A percentile compares a stretch with the other conserved stretches of the same genome.
Evolutionary conservation across 2,797 vertebrate species (phyloP).

Genomic region (Gallinago stenura): DNA sequence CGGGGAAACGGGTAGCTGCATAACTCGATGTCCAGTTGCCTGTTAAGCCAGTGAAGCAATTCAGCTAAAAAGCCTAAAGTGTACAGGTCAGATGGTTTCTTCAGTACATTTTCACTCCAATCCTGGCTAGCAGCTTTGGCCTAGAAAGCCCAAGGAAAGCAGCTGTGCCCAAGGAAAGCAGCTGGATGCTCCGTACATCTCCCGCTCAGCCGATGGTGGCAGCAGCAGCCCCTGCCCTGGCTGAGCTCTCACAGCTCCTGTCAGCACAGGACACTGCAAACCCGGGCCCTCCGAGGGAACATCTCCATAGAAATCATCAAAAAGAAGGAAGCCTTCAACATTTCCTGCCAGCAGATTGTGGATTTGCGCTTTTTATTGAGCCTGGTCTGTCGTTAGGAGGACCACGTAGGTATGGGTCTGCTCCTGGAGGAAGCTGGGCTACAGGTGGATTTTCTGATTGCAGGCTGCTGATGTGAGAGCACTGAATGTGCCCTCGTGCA

Average conservation of each 20-base stretch:
- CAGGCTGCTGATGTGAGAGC: not conserved
- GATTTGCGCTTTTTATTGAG: not conserved
- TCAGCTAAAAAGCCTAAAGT: not conserved
- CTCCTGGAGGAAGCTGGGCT: not conserved
- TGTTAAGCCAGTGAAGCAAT: not conserved
- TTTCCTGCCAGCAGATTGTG: not conserved
- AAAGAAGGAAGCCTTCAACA: not conserved
- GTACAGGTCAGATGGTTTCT: not conserved
- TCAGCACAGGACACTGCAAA: not conserved
- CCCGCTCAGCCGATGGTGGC: fast-evolving
- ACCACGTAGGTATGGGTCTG: fast-evolving
- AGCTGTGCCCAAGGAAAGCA: not conserved
- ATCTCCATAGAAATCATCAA: not conserved
- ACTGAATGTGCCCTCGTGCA: not conserved
- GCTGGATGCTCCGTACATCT: not conserved
- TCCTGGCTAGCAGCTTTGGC: not conserved
- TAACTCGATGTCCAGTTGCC: not conserved
- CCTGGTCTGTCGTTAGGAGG: not conserved
- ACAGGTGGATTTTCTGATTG: not conserved
- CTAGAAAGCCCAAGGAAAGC: not conserved
- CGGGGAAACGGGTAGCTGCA: fast-evolving
- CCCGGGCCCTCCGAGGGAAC: conserved; percentile 10
- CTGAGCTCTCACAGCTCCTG: not conserved
- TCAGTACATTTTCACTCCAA: not conserved
- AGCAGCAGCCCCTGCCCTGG: not conserved